These are phyloP conservation scores for Maniola hyperantus DNA, from an alignment of 2,888 invertebrate genomes.

Conservation along the genomic window DNA sequence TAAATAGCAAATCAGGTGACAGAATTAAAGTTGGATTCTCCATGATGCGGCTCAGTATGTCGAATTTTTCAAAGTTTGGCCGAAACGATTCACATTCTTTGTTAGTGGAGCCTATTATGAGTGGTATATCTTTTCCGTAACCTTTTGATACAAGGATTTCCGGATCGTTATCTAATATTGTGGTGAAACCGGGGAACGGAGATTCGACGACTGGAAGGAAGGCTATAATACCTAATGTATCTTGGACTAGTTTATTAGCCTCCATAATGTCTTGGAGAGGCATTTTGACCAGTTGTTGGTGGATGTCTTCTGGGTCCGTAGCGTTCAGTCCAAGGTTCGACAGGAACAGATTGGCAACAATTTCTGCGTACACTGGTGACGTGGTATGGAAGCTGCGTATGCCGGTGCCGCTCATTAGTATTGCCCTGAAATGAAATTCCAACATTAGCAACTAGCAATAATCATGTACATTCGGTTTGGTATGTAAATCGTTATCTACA, in stretches of 20 bases:
- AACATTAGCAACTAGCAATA: not conserved
- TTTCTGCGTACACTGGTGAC: slow-evolving; percentile 57
- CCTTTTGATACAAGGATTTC: slow-evolving; percentile 57
- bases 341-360: slow-evolving; percentile 53
- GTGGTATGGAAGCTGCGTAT: slow-evolving; percentile 56
- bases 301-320: slow-evolving; percentile 56
- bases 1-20: slow-evolving; percentile 52
- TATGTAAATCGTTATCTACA: not conserved
- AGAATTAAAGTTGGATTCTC: slow-evolving; percentile 50
- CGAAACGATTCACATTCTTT: slow-evolving; percentile 67
- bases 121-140: slow-evolving; percentile 59
- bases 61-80: slow-evolving; percentile 53
- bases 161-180: slow-evolving; percentile 65
- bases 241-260: slow-evolving; percentile 55
- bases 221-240: slow-evolving; percentile 54
- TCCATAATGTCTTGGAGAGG: slow-evolving; percentile 58
- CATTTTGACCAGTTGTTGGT: slow-evolving; percentile 54
- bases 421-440: slow-evolving; percentile 55
- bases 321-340: slow-evolving; percentile 69
- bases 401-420: slow-evolving; percentile 67
- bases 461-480: not conserved
- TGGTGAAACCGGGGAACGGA: slow-evolving; percentile 55
- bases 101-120: slow-evolving; percentile 64
- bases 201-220: slow-evolving; percentile 69
- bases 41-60: slow-evolving; percentile 50